Evolutionary conservation across 2,888 invertebrate genomes (phyloP).

Genomic region (Ophion obscuratus): DNA sequence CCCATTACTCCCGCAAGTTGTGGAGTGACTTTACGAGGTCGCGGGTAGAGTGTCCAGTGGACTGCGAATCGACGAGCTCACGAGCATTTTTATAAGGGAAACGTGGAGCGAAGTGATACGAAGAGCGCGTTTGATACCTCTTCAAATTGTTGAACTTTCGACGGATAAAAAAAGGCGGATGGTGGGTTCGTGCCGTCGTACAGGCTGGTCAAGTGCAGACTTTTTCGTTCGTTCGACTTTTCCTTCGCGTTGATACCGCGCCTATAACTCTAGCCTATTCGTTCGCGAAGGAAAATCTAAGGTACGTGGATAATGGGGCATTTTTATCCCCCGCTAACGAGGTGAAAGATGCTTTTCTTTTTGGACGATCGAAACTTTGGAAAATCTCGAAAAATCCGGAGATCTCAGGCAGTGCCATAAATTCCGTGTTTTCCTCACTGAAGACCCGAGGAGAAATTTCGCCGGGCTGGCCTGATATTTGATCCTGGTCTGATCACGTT

Average conservation of each 20-base stretch:
- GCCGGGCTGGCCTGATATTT: no score
- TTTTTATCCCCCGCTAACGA: no score
- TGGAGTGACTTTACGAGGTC: not conserved
- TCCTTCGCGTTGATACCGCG: not conserved
- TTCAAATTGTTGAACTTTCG: not conserved
- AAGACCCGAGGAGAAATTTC: no score
- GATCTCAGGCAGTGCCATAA: no score
- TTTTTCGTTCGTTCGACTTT: not conserved
- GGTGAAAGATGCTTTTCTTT: no score
- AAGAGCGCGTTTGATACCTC: not conserved
- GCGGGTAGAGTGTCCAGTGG: not conserved
- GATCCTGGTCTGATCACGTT: no score
- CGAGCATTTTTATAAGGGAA: not conserved
- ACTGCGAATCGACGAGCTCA: not conserved
- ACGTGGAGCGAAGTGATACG: not conserved
- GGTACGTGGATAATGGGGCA: no score
- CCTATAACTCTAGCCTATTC: no score
- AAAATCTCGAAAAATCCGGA: no score
- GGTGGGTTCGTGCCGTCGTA: not conserved
- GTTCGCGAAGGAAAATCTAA: no score
- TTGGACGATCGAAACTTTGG: no score
- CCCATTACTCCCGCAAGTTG: not conserved
- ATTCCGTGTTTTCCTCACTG: no score
- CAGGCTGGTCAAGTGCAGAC: not conserved
- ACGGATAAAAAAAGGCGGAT: not conserved